Percentiles rank a stretch among this genome's conserved stretches.
Conservation (phyloP, 2,113 vertebrate species). For the Callionymus lyra region DNA sequence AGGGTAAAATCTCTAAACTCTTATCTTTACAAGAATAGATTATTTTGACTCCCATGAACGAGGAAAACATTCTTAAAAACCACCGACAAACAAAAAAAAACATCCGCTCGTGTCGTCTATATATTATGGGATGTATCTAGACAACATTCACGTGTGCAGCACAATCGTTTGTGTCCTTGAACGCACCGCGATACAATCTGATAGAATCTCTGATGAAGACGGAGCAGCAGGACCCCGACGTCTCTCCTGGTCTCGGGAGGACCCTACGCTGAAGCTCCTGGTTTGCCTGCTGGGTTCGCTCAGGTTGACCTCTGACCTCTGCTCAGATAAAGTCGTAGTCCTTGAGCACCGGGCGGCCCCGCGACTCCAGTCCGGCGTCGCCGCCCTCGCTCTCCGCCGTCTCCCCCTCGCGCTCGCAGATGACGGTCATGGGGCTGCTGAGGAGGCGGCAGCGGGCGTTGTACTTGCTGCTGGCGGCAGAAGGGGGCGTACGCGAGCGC, state of each 20-base stretch:
- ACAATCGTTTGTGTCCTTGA: too few species aligned
- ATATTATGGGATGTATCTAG: too few species aligned
- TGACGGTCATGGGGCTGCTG: slow-evolving; percentile 97
- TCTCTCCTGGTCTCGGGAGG: not conserved
- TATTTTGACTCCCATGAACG: too few species aligned
- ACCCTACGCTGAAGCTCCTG: not conserved
- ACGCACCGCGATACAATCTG: too few species aligned
- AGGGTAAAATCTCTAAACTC: too few species aligned
- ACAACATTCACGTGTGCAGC: too few species aligned
- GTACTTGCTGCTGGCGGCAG: slow-evolving; percentile 93
- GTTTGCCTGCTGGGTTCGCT: slow-evolving; percentile 19
- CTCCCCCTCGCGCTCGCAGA: slow-evolving; percentile 91
- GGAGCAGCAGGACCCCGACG: not conserved
- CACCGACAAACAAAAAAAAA: too few species aligned
- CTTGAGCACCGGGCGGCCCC: slow-evolving; percentile 25
- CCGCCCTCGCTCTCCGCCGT: slow-evolving; percentile 62
- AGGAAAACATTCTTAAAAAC: too few species aligned
- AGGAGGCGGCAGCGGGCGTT: slow-evolving; percentile 83
- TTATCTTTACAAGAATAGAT: too few species aligned
- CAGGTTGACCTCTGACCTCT: slow-evolving; percentile 50
- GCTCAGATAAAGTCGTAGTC: slow-evolving; percentile 66
- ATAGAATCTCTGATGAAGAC: not conserved
- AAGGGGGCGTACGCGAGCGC: slow-evolving; percentile 86
- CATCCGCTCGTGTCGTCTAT: too few species aligned
- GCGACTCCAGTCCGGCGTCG: slow-evolving; percentile 22